Evolutionary conservation across 2,113 vertebrate genomes (phyloP).

Genomic region (Trichomycterus rosablanca): DNA sequence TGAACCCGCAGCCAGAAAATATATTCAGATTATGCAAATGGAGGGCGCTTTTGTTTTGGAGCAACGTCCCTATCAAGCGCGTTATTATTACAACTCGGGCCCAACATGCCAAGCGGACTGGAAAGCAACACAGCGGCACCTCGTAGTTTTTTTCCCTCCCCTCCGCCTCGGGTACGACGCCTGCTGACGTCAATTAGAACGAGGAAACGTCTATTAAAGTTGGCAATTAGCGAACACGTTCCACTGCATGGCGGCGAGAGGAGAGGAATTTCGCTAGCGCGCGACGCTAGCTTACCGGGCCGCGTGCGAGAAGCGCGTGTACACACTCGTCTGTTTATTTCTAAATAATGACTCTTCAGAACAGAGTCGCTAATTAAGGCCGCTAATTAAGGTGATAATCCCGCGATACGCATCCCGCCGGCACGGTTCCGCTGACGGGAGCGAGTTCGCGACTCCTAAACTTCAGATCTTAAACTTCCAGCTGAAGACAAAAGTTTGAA

Average conservation of each 20-base stretch:
- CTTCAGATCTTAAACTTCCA: no score
- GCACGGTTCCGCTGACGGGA: not conserved
- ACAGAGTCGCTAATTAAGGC: constrained; percentile 42
- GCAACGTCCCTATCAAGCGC: constrained; percentile 62
- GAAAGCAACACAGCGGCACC: constrained; percentile 60
- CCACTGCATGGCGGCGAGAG: constrained; percentile 62
- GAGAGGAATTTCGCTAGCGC: constrained; percentile 40
- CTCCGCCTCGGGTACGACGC: constrained; percentile 49
- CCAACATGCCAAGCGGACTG: constrained; percentile 68
- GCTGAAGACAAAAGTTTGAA: no score
- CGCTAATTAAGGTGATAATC: no score
- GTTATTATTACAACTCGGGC: constrained; percentile 66
- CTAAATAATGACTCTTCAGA: constrained; percentile 36
- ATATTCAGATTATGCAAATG: constrained; percentile 80
- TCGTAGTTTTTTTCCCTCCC: no score
- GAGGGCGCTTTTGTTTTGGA: constrained; percentile 74
- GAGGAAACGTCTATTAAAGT: constrained; percentile 72
- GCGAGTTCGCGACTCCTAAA: constrained; percentile 17
- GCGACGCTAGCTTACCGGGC: constrained; percentile 52
- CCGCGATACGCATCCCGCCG: not conserved
- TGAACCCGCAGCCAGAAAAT: constrained; percentile 75
- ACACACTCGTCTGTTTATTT: constrained; percentile 31
- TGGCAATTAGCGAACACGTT: constrained; percentile 71
- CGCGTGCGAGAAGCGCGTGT: constrained; percentile 38
- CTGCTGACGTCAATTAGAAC: constrained; percentile 57